Evolutionary conservation across 2,113 vertebrate species (phyloP), one percentile per base, ranked within the genome.

Genomic region (Aythya baeri): DNA sequence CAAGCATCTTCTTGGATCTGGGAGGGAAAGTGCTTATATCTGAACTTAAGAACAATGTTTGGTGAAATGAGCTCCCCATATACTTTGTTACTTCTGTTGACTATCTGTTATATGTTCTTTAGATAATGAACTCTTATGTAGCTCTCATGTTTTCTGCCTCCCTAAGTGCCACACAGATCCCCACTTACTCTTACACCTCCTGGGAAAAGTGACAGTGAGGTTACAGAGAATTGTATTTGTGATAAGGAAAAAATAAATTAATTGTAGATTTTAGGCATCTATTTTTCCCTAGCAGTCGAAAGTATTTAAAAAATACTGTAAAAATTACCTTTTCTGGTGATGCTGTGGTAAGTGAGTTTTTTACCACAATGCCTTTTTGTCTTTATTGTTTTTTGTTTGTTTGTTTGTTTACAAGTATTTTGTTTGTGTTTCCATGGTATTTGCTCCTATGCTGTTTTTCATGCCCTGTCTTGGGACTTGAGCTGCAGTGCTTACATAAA

Each of bases 161-260:
- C 11, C 38, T n/a, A 3, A 25, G 12, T 36, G 14, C 86, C 50
- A 71, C 46, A 55, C 22, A 52, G 41, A 26, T 15, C 29, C 75
- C 58, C 0, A 0, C 41, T 74, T 59, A 32, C 54, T 54, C 17
- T 68, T 83, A n/a, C 0, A 2, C 31, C 34, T 52, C 6, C 34
- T 57, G 49, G 73, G 52, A 91, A 86, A 13, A 26, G 21, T 31
- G 7, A 58, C 43, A 82, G 31, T 17, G 32, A 80, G 43, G 43
- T 77, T 17, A 13, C 21, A 79, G 26, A 84, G 36, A 59, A 59
- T 15, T 34, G 13, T 55, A 25, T 86, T 92, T 49, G 9, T 57
- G 38, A 54, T 41, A 11, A 75, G 54, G 16, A 17, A 49, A 65
- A 57, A 55, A 71, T 44, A 49, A 65, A 1, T 4, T 41, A 36